These are phyloP conservation scores for Mactromeris polynyma DNA, from an alignment of 2,888 invertebrate genomes.

Conservation along the genomic window DNA sequence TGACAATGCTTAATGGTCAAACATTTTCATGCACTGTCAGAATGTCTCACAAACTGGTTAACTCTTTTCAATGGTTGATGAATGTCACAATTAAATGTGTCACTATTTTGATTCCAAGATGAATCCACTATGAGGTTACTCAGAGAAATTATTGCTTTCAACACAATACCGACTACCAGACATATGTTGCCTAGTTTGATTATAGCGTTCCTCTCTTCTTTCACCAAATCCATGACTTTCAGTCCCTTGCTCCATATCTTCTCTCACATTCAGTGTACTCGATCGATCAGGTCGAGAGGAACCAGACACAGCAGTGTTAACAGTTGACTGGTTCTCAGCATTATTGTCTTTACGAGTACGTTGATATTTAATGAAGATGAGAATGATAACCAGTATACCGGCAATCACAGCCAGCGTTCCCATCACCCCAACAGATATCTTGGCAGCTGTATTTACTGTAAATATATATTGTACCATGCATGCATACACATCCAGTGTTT, in stretches of 20 bases:
- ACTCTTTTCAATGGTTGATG: background rate
- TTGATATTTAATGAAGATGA: constrained; percentile 48
- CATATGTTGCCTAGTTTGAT: background rate
- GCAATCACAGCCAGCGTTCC: constrained; percentile 54
- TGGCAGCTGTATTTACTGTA: constrained; percentile 66
- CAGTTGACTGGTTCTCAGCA: constrained; percentile 1
- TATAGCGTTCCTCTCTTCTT: background rate
- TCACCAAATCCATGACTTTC: constrained; percentile 15
- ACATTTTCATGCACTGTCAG: background rate
- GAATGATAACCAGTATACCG: constrained; percentile 36
- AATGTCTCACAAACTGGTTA: background rate
- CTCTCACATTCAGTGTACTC: background rate
- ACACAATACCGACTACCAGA: background rate
- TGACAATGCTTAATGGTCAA: too few species aligned
- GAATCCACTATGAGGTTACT: constrained; percentile 1
- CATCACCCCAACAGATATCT: constrained; percentile 67
- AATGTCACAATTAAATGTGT: background rate
- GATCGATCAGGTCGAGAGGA: background rate
- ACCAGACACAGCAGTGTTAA: constrained; percentile 25
- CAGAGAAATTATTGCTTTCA: background rate
- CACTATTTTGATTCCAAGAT: background rate
- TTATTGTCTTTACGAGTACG: constrained; percentile 26
- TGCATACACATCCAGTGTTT: too few species aligned
- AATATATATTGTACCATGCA: too few species aligned
- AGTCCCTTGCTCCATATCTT: background rate